These are phyloP conservation scores for Calcarius lapponicus DNA, from an alignment of 2,797 vertebrate species.

Conservation along the genomic window DNA sequence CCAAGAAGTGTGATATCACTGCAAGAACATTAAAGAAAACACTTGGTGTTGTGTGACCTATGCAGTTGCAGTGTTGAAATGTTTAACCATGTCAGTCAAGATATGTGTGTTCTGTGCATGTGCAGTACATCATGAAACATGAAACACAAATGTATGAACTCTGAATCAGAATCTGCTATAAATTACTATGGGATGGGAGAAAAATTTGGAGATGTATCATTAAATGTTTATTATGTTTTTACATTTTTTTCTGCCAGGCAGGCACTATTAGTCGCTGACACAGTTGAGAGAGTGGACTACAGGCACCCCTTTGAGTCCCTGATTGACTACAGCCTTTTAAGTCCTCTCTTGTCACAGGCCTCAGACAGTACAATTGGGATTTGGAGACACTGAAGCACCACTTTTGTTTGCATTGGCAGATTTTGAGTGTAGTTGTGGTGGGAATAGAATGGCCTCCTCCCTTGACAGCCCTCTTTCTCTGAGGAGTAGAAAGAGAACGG, in stretches of 20 bases:
- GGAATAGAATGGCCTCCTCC: neutral
- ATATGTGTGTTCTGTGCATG: neutral
- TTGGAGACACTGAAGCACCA: neutral
- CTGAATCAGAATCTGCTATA: neutral
- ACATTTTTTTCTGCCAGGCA: neutral
- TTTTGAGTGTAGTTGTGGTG: neutral
- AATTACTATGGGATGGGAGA: neutral
- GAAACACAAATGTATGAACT: neutral
- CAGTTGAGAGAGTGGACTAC: neutral
- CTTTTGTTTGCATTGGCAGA: neutral
- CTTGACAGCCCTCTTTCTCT: neutral
- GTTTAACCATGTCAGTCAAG: neutral
- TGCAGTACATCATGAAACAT: neutral
- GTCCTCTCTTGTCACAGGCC: neutral
- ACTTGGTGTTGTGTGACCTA: neutral
- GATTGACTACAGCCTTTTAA: neutral
- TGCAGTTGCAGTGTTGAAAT: neutral
- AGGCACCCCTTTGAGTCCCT: neutral
- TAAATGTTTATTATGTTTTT: neutral
- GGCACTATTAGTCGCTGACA: neutral
- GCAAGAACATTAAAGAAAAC: neutral
- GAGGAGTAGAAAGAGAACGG: neutral
- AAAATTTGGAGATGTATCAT: neutral
- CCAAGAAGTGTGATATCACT: neutral
- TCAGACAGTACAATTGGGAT: neutral